phyloP scores from a whole-genome alignment of 2,888 invertebrate genomes.

The Esperia sulphurella region DNA sequence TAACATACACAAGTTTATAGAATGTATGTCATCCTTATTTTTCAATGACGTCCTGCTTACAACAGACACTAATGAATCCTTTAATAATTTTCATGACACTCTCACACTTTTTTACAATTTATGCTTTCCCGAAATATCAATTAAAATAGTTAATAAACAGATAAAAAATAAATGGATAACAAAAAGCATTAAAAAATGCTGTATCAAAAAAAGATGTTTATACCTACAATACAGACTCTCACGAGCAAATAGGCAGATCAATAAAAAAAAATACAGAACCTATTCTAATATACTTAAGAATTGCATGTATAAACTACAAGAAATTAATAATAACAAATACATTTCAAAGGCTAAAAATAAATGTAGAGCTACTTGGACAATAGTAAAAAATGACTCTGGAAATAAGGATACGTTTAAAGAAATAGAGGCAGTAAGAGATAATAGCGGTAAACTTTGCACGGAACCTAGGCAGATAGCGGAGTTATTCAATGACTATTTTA shows the following conservation, averaged over 20 bases:
- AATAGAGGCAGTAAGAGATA: too few relatives aligned
- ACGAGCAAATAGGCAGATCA: background rate
- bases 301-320: background rate
- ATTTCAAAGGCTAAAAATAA: conserved; percentile 1
- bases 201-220: too few relatives aligned
- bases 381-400: background rate
- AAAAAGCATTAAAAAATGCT: conserved; percentile 3
- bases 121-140: conserved; percentile 4
- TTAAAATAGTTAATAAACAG: background rate
- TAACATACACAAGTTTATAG: too few relatives aligned
- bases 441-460: too few relatives aligned
- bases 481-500: background rate
- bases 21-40: too few relatives aligned
- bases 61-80: too few relatives aligned
- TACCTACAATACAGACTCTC: too few relatives aligned
- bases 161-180: background rate
- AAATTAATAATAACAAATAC: background rate
- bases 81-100: background rate
- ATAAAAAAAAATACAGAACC: background rate
- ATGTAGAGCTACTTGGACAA: background rate
- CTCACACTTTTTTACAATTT: background rate
- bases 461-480: background rate
- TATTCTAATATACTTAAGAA: conserved; percentile 4
- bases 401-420: too few relatives aligned
- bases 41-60: too few relatives aligned